phyloP scores from a whole-genome alignment of 2,888 invertebrate species.

The Nephrotoma guestfalica region DNA sequence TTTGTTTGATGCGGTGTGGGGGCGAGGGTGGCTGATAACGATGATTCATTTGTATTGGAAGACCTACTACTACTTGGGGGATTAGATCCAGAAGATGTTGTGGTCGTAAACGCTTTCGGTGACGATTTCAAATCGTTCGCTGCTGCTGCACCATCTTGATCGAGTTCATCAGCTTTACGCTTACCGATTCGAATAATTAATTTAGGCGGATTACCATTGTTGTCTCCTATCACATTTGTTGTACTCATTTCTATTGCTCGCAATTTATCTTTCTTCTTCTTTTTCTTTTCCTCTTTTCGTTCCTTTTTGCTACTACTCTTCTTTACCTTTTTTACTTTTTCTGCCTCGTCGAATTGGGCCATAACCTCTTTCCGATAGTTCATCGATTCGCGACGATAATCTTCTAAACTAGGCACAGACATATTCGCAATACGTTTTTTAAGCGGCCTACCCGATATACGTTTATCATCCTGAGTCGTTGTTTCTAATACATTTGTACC shows the following conservation, averaged over 20 bases:
- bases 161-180: slow-evolving; percentile 25
- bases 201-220: slow-evolving; percentile 47
- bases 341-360: slow-evolving; percentile 65
- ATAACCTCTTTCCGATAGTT: slow-evolving; percentile 71
- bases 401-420: slow-evolving; percentile 60
- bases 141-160: slow-evolving; percentile 10
- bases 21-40: not conserved
- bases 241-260: slow-evolving; percentile 21
- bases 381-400: slow-evolving; percentile 72
- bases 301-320: slow-evolving; percentile 15
- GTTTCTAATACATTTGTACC: slow-evolving; percentile 29
- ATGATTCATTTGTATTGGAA: slow-evolving; percentile 4
- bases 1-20: not conserved
- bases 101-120: not conserved
- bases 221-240: slow-evolving; percentile 24
- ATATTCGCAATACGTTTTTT: slow-evolving; percentile 57
- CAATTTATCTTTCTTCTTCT: slow-evolving; percentile 41
- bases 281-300: slow-evolving; percentile 33
- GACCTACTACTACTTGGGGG: slow-evolving; percentile 33
- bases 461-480: slow-evolving; percentile 30
- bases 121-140: slow-evolving; percentile 7
- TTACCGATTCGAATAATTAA: slow-evolving; percentile 54
- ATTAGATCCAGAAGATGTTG: not conserved
- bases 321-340: slow-evolving; percentile 32
- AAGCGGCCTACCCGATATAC: slow-evolving; percentile 51